Base-by-base conservation (phyloP, 2,797 vertebrate species). In the Hydrophis major region DNA sequence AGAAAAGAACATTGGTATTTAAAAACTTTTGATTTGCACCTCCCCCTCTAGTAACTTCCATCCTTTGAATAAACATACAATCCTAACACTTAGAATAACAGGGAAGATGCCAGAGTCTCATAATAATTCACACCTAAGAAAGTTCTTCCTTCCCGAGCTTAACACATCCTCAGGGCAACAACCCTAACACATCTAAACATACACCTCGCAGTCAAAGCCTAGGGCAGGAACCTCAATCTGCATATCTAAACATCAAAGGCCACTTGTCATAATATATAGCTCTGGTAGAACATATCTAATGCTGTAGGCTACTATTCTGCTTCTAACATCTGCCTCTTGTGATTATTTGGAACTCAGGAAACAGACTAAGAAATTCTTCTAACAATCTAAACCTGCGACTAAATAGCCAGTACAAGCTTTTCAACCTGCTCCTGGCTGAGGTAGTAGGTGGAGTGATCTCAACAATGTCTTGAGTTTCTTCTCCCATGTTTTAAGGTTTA, bases 391-490 rank as follows among this genome's bases (percentile, higher is more conserved):
- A 91, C 91, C 86, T 91, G 66, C 63, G 87, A 89, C n/a, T 93
- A 66, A 93, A 83, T 93, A 91, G 90, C n/a, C 42, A 42, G 13
- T 88, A n/a, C 83, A 78, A 91, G n/a, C n/a, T 47, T 61, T 91
- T 56, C 90, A 91, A 61, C n/a, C 86, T 20, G 22, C 50, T 59
- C 66, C 66, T 91, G 63, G 16, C 16, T 93, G 92, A 91, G 47
- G 90, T 91, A 91, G 88, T 91, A 93, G 89, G 66, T 91, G 89
- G 89, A 37, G 37, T 88, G 55, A 93, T 90, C 57, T 91, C 92
- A 93, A 57, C 60, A 32, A 16, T 89, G 87, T n/a, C 47, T 47
- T 28, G 66, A 32, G 32, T 89, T 93, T 89, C 25, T n/a, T 93
- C 83, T 88, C 50, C 57, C 47, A 32, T 74, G 78, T 57, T 91